Base-by-base conservation (phyloP, 2,113 vertebrate genomes). In the Gymnorhina tibicen region DNA sequence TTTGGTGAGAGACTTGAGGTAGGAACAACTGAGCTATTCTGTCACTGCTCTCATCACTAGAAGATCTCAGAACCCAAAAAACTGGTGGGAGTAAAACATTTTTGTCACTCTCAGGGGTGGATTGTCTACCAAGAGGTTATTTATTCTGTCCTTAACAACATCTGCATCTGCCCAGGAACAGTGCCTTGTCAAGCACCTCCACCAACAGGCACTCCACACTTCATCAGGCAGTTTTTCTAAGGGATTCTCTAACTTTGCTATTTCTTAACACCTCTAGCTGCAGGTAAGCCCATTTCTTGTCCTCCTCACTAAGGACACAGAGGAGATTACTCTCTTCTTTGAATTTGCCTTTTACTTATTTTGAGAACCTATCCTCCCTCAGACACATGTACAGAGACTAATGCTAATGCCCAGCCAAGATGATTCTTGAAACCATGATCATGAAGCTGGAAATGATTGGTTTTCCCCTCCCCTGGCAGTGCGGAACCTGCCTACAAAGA, bases 61-160 rank as follows among this genome's bases (percentile, higher is more conserved):
- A 77, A 76, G 62, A 67, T 60, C 70, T 83, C 60, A 24, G 50
- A 67, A 85, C 64, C 49, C 13, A 42, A 58, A 30, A 67, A 8
- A 23, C 0, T 17, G 22, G n/a, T 44, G 30, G 33, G 46, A 91
- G 21, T 39, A 63, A 85, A 82, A 49, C 0, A 0, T 5, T 87
- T 89, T 85, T 80, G 62, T 46, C 39, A 49, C 49, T 44, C 74
- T 32, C 3, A 17, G 22, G 56, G 13, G 6, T 44, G 78, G 35
- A 81, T 59, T 59, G 19, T 75, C 47, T 64, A 11, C 35, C 35
- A 70, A 55, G 46, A 55, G 9, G 35, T 85, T 68, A 35, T 70
- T 85, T 89, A 63, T 50, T 89, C 52, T 32, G 23, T 41, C 60
- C 24, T 53, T 52, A 56, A 27, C 13, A 32, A 6, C n/a, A 44